Evolutionary conservation across 2,113 vertebrate genomes (phyloP).

Genomic region (Alethe diademata): DNA sequence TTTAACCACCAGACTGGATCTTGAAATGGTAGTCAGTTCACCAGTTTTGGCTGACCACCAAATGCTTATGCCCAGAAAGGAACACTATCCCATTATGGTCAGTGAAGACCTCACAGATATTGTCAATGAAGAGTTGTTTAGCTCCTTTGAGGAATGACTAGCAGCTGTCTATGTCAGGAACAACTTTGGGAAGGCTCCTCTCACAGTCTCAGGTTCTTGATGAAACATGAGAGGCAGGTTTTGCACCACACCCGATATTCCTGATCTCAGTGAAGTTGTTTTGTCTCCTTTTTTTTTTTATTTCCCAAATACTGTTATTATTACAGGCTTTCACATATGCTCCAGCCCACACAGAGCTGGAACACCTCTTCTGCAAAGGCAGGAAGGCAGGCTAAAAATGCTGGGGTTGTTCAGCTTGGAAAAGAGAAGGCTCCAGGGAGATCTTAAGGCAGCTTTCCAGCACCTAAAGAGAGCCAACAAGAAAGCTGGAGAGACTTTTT

Average conservation of each 20-base stretch:
- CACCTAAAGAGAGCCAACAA: not conserved
- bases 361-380: not conserved
- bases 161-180: not conserved
- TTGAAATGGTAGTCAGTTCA: not conserved
- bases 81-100: rapidly evolving
- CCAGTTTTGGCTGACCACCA: not conserved
- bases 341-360: not conserved
- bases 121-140: not conserved
- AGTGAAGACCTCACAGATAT: not conserved
- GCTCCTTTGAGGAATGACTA: not conserved
- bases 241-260: not conserved
- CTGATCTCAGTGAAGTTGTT: not conserved
- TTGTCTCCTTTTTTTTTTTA: not conserved
- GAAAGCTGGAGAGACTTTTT: not conserved
- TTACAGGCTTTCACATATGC: not conserved
- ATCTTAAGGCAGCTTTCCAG: not conserved
- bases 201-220: not conserved
- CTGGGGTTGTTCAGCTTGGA: not conserved
- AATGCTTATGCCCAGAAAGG: not conserved
- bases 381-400: not conserved
- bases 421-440: not conserved
- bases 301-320: not conserved
- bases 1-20: not conserved
- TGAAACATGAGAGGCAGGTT: not conserved
- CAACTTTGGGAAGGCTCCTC: not conserved